Base-by-base conservation (phyloP, 1,140 invertebrate species). In the Pygmarrhopalites habei region DNA sequence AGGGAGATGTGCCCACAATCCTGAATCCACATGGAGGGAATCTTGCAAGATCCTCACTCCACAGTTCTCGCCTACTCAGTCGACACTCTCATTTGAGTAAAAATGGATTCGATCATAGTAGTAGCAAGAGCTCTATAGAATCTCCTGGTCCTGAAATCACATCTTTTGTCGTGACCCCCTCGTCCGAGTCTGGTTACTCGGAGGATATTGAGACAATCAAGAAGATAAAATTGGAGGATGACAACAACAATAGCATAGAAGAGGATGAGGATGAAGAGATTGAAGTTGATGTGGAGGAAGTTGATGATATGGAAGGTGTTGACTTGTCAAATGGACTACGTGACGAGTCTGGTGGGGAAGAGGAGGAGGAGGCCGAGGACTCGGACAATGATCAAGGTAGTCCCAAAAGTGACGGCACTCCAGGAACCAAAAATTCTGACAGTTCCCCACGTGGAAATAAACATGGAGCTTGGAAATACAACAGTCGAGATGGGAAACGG, bases 81-180 rank as follows among this genome's bases (percentile, higher is more conserved):
- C 76, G 19, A 56, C 32, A 26, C 57, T 53, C 60, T 74, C 68
- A 64, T 82, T 79, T 29, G 87, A 90, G 71, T 87, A 89, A 66
- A 88, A 58, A 35, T 35, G 32, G 32, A 35, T 35, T 15, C 10
- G 28, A 44, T 25, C 56, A 25, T 28, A 25, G 47, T 17, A 53
- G 30, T 35, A 35, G 15, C 32, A 35, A 35, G 5, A 35, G 15
- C 15, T 5, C 5, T 5, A 35, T 28, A 12, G 60, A 89, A 43
- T 75, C 77, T 26, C 95, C 94, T 72, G 94, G 94, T 75, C 90
- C 94, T 71, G 92, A 95, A 77, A 94, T 95, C 66, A 82, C 92
- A 61, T 89, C 86, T 55, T 95, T 95, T 77, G 94, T 93, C 75
- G 90, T 93, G 39, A 91, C 89, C 1, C 59, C 66, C 10, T 65